A percentile compares a stretch with the other conserved stretches of the same genome.
Conservation (phyloP, 2,797 vertebrate species). For the Lepidocolaptes lacrymiger region DNA sequence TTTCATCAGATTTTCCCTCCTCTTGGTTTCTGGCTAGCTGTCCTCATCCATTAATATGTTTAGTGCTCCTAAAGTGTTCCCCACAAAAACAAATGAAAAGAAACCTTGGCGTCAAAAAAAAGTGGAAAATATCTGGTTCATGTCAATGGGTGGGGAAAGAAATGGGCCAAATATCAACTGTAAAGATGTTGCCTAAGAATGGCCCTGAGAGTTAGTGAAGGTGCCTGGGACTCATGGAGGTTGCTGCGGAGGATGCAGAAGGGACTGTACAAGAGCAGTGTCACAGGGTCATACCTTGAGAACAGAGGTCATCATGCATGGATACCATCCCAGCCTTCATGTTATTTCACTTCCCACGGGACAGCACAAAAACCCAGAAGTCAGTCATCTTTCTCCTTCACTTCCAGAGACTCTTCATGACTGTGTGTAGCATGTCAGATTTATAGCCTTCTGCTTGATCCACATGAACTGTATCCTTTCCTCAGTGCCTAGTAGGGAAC, state of each 20-base stretch:
- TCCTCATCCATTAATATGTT: background rate
- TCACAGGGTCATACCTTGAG: background rate
- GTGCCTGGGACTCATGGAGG: background rate
- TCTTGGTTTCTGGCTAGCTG: background rate
- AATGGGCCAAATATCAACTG: background rate
- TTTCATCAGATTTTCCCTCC: background rate
- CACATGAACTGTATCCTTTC: fast-evolving
- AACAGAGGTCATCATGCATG: background rate
- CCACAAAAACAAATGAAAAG: background rate
- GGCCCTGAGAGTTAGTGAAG: background rate
- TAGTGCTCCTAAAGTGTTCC: background rate
- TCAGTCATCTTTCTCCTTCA: background rate
- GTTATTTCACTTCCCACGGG: background rate
- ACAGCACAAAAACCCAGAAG: background rate
- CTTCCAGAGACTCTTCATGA: background rate
- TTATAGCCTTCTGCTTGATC: background rate
- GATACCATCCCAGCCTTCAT: background rate
- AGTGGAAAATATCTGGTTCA: background rate
- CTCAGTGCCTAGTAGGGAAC: background rate
- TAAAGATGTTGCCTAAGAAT: background rate
- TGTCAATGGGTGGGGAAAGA: background rate
- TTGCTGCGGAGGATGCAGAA: background rate
- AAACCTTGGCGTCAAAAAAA: background rate
- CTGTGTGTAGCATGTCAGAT: background rate
- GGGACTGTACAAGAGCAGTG: background rate